These are phyloP conservation scores for Heterocephalus glaber DNA, from an alignment of 2,113 vertebrate species.

Conservation along the genomic window DNA sequence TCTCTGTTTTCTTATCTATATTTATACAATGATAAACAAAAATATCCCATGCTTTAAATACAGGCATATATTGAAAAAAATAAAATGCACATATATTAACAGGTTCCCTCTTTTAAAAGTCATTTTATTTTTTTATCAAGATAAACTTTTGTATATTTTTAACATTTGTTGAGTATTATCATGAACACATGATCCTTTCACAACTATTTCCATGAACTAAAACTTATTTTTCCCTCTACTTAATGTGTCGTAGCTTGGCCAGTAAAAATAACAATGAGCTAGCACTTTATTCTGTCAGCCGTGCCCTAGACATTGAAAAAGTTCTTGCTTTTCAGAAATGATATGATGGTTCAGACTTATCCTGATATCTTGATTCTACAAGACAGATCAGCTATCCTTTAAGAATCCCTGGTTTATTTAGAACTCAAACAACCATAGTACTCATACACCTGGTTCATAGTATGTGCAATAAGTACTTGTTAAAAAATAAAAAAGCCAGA, in stretches of 20 bases:
- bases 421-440: neutral
- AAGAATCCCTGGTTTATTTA: constrained; percentile 7
- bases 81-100: neutral
- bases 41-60: neutral
- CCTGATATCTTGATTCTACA: neutral
- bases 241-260: neutral
- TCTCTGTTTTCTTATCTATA: constrained; percentile 11
- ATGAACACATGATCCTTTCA: neutral
- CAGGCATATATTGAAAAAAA: neutral
- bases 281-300: neutral
- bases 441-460: neutral
- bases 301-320: neutral
- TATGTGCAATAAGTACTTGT: neutral
- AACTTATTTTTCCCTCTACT: neutral
- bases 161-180: neutral
- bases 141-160: neutral
- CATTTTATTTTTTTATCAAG: constrained; percentile 6
- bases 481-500: constrained; percentile 8
- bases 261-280: neutral
- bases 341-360: neutral
- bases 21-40: neutral
- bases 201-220: constrained; percentile 13
- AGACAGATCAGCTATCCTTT: neutral
- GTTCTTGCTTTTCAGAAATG: neutral
- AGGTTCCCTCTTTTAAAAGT: neutral